phyloP scores from a whole-genome alignment of 2,888 invertebrate genomes.

The Suillia variegata region DNA sequence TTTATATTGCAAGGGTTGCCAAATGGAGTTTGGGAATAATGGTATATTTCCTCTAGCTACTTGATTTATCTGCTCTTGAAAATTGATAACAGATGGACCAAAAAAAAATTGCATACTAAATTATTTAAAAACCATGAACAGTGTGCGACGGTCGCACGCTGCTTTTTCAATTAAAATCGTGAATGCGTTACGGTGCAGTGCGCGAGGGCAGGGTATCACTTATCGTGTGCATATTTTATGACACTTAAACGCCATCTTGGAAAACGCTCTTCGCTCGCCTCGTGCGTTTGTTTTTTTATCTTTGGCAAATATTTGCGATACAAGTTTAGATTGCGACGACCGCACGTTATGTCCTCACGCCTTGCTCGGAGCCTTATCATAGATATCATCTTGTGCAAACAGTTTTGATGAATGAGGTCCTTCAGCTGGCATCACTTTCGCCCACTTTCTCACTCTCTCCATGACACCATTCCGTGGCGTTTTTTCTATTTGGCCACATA shows the following conservation, averaged over 20 bases:
- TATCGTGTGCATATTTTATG: not conserved
- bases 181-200: too few species aligned
- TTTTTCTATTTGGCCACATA: conserved; percentile 6
- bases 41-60: too few species aligned
- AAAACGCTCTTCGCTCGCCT: too few species aligned
- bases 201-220: too few species aligned
- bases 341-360: conserved; percentile 2
- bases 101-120: too few species aligned
- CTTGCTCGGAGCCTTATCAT: too few species aligned
- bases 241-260: conserved; percentile 2
- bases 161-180: not conserved
- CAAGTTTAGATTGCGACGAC: conserved; percentile 16
- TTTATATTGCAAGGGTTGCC: too few species aligned
- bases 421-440: not conserved
- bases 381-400: conserved; percentile 9
- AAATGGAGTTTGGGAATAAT: too few species aligned
- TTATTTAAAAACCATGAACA: too few species aligned
- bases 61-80: too few species aligned
- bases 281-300: not conserved
- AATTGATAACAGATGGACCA: too few species aligned
- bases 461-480: not conserved
- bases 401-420: not conserved
- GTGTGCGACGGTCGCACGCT: too few species aligned
- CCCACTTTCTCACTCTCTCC: not conserved
- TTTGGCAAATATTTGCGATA: conserved; percentile 17